Conservation (phyloP, 2,797 vertebrate species). For the Craterocephalus amniculus region DNA sequence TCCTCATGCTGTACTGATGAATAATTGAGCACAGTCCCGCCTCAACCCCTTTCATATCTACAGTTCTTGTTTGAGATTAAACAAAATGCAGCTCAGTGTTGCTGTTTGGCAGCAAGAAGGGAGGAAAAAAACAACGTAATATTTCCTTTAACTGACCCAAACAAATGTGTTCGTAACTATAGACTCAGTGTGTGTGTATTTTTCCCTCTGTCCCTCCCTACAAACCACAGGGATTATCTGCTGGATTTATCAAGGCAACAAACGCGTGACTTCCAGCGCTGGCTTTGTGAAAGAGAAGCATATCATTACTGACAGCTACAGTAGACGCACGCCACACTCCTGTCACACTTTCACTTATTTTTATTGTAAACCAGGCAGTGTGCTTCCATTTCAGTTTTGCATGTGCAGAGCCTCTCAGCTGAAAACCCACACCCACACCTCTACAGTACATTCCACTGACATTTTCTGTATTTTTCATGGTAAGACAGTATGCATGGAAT, state of each 20-base stretch:
- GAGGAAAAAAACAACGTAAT: too few relatives aligned
- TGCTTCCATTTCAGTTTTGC: constrained; percentile 12
- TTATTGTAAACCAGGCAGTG: constrained; percentile 24
- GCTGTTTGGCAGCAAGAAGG: constrained; percentile 35
- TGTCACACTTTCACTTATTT: background rate
- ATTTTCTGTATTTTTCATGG: constrained; percentile 16
- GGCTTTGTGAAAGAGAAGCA: background rate
- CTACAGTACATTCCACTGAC: constrained; percentile 16
- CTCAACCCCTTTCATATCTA: constrained; percentile 22
- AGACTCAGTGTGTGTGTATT: background rate
- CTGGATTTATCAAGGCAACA: constrained; percentile 8
- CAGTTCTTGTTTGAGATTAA: constrained; percentile 33
- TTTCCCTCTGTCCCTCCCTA: background rate
- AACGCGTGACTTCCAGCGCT: background rate
- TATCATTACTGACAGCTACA: constrained; percentile 27
- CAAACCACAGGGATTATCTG: constrained; percentile 4
- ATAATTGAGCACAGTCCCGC: constrained; percentile 46
- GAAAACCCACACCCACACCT: constrained; percentile 17
- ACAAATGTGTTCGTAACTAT: constrained; percentile 19
- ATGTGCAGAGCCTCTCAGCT: constrained; percentile 2
- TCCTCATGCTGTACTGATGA: constrained; percentile 37
- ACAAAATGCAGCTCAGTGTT: background rate
- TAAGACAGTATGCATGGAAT: constrained; percentile 13
- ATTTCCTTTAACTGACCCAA: constrained; percentile 34
- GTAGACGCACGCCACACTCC: constrained; percentile 10